A percentile compares a stretch with the other conserved stretches of the same genome.
Evolutionary conservation across 2,113 vertebrate species (phyloP).

Genomic region (Tylochromis polylepis): DNA sequence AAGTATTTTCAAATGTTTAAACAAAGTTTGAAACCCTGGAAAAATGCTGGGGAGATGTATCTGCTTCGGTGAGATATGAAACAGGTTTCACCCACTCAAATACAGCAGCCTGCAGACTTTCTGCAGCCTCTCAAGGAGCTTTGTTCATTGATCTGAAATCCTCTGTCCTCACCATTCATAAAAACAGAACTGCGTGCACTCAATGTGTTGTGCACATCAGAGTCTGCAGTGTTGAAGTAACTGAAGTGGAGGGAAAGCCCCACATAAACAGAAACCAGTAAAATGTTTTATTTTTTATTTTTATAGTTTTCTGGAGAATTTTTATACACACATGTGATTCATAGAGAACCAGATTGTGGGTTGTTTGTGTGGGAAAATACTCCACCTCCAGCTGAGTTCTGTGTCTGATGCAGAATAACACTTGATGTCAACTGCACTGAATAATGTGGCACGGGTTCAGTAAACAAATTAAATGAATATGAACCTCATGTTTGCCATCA

Average conservation of each 20-base stretch:
- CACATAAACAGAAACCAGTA: neutral
- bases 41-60: neutral
- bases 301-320: conserved; percentile 13
- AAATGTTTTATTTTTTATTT: neutral
- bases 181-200: neutral
- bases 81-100: neutral
- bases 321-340: neutral
- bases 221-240: neutral
- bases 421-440: neutral
- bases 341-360: neutral
- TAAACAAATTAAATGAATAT: conserved; percentile 13
- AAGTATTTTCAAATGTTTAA: neutral
- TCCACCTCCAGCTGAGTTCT: neutral
- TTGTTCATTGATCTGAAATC: conserved; percentile 8
- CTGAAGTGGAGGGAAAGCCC: neutral
- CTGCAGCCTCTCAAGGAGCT: neutral
- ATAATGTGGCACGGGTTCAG: neutral
- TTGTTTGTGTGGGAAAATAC: neutral
- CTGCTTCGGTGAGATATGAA: neutral
- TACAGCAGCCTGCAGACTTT: neutral
- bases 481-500: conserved; percentile 12
- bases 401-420: neutral
- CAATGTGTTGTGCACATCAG: neutral
- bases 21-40: neutral
- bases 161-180: conserved; percentile 2